Conservation (phyloP, 2,888 invertebrate genomes). For the Cephus sareptanus region DNA sequence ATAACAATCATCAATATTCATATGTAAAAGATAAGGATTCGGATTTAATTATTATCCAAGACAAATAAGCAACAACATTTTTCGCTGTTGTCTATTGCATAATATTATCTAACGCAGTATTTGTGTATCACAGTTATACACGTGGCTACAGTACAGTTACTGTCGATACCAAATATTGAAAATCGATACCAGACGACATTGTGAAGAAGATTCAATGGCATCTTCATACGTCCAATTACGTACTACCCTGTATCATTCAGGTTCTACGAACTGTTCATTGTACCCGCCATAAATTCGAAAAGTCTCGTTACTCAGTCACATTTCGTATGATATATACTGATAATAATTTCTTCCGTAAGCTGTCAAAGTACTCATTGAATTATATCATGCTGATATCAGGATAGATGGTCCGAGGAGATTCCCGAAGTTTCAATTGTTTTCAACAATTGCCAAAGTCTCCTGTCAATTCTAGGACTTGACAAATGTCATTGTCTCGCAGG, state of each 20-base stretch:
- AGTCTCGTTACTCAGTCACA: constrained; percentile 17
- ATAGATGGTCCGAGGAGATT: constrained; percentile 25
- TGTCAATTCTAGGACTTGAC: constrained; percentile 7
- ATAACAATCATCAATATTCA: neutral
- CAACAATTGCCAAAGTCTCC: neutral
- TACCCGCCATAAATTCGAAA: constrained; percentile 24
- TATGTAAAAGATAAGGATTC: neutral
- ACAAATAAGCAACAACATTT: neutral
- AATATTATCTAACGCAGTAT: neutral
- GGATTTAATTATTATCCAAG: neutral
- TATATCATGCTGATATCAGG: constrained; percentile 30
- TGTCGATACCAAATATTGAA: constrained; percentile 53
- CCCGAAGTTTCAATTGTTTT: constrained; percentile 8
- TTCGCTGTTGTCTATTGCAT: neutral
- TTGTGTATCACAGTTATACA: neutral
- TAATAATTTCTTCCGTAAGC: constrained; percentile 9
- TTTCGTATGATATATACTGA: neutral
- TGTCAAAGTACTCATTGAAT: constrained; percentile 24
- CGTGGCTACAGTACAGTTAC: constrained; percentile 30
- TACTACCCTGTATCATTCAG: constrained; percentile 40
- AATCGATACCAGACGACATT: constrained; percentile 54
- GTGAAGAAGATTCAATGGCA: constrained; percentile 37
- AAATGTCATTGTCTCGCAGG: neutral
- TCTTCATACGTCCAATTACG: constrained; percentile 51
- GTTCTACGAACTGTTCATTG: constrained; percentile 46